Evolutionary conservation across 1,140 invertebrate species (phyloP), one percentile per base, ranked within the genome.

Genomic region (Leptopilina boulardi): DNA sequence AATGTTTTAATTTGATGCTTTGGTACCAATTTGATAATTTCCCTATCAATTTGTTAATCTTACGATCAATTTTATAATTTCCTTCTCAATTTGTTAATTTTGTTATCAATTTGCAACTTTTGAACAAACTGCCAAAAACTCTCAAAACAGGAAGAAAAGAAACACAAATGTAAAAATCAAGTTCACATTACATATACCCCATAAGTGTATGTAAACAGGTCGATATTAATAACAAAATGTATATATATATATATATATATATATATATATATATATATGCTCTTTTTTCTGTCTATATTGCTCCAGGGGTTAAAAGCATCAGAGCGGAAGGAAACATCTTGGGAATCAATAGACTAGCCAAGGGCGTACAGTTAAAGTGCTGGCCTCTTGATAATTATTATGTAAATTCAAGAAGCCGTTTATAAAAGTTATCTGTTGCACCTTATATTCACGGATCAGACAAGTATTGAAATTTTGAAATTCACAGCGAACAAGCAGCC

Each of bases 401-500:
- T 66, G 59, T 66, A 34, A 66, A 66, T 66, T 66, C 59, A 66
- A 30, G 59, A 30, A 66, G 59, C 21, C 59, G 59, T 66, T 66
- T 15, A 30, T 66, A n/a, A 66, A 23, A 66, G 26, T 66, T 66
- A 66, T 66, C 59, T 66, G 23, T n/a, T 34, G 59, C 59, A 13
- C 59, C 59, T n/a, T 66, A 66, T 66, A 66, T 66, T 66, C 59
- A 66, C 13, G 26, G 59, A 66, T 66, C 59, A 66, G 47, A n/a
- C 21, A 41, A 42, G 19, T 75, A 78, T 81, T 74, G 79, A 83
- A 83, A 78, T 79, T 38, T 59, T 72, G 75, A 81, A 83, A 78
- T 78, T 81, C 51, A 41, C 76, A 76, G 71, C 56, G 54, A 74
- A 80, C 73, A 42, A 79, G 76, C 70, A 79, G 76, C 70, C 72